phyloP scores from a whole-genome alignment of 2,888 invertebrate genomes.

The Platerodrilus igneus region DNA sequence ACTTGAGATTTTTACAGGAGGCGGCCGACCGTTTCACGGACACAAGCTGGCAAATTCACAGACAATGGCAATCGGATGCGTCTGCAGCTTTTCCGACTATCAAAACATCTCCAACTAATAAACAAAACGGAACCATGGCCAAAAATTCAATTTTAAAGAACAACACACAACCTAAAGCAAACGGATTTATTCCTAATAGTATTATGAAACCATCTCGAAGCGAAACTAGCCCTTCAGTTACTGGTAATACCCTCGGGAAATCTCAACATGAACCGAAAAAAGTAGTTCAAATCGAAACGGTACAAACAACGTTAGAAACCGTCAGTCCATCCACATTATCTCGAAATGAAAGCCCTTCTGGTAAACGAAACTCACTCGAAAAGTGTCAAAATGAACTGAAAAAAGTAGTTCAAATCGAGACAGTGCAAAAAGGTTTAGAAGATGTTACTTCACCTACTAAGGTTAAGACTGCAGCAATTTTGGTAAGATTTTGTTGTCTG shows the following conservation, averaged over 20 bases:
- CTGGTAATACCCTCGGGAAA: constrained; percentile 4
- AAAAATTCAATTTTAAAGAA: too few relatives aligned
- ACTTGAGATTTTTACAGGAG: constrained; percentile 50
- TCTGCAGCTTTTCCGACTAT: constrained; percentile 49
- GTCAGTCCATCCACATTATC: constrained; percentile 16
- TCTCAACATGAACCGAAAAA: constrained; percentile 25
- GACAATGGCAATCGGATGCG: constrained; percentile 58
- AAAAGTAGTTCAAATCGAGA: constrained; percentile 40
- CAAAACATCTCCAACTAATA: constrained; percentile 24
- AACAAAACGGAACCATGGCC: too few relatives aligned
- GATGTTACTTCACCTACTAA: constrained; percentile 26
- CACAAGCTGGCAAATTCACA: constrained; percentile 70
- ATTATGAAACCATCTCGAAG: constrained; percentile 10
- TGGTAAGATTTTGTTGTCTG: constrained; percentile 36
- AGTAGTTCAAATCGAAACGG: constrained; percentile 40
- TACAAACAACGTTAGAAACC: constrained; percentile 39
- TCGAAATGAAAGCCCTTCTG: constrained; percentile 10
- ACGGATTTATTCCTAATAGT: constrained; percentile 13
- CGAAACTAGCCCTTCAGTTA: too few relatives aligned
- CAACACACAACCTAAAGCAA: constrained; percentile 11
- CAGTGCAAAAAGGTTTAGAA: constrained; percentile 40
- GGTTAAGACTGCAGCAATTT: constrained; percentile 36
- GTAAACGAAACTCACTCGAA: constrained; percentile 3
- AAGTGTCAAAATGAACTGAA: constrained; percentile 19
- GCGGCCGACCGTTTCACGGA: constrained; percentile 66